Evolutionary conservation across 2,888 invertebrate species (phyloP).

Genomic region (Drosophila kanekoi): DNA sequence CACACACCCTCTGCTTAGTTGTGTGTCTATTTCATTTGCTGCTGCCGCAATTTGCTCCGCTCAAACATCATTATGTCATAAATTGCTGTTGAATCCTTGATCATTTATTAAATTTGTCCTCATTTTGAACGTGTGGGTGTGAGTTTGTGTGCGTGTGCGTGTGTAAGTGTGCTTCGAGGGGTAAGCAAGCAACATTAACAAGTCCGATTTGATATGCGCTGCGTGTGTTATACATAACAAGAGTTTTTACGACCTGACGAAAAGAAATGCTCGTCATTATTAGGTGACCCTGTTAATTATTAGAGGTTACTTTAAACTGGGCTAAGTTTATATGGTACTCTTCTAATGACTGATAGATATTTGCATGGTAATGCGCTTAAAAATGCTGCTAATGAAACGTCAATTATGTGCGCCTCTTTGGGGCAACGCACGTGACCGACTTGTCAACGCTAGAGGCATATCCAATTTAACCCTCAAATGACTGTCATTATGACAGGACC

Average conservation of each 20-base stretch:
- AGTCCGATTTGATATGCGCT: constrained; percentile 55
- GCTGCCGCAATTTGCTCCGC: constrained; percentile 62
- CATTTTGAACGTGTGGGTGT: constrained; percentile 31
- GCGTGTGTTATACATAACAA: constrained; percentile 52
- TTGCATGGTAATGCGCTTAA: constrained; percentile 63
- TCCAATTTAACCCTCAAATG: constrained; percentile 82
- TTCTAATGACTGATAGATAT: constrained; percentile 35
- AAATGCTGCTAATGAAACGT: constrained; percentile 77
- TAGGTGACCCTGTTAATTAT: constrained; percentile 44
- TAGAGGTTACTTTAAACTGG: constrained; percentile 30
- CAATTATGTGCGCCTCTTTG: constrained; percentile 75
- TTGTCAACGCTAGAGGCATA: constrained; percentile 78
- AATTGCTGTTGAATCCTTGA: constrained; percentile 79
- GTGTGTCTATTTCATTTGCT: constrained; percentile 42
- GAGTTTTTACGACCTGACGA: constrained; percentile 51
- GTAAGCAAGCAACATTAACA: constrained; percentile 7
- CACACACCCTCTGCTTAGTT: constrained; percentile 4
- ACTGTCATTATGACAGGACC: constrained; percentile 77
- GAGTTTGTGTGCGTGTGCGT: constrained; percentile 6
- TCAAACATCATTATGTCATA: constrained; percentile 77
- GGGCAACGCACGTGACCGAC: constrained; percentile 73
- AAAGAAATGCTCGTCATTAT: constrained; percentile 9
- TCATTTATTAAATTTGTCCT: constrained; percentile 79
- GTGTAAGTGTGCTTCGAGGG: constrained; percentile 1
- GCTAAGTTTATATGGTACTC: background rate